Percentiles rank a stretch among this genome's conserved stretches.
phyloP scores from a whole-genome alignment of 2,113 vertebrate species.

The Hepsetus odoe region DNA sequence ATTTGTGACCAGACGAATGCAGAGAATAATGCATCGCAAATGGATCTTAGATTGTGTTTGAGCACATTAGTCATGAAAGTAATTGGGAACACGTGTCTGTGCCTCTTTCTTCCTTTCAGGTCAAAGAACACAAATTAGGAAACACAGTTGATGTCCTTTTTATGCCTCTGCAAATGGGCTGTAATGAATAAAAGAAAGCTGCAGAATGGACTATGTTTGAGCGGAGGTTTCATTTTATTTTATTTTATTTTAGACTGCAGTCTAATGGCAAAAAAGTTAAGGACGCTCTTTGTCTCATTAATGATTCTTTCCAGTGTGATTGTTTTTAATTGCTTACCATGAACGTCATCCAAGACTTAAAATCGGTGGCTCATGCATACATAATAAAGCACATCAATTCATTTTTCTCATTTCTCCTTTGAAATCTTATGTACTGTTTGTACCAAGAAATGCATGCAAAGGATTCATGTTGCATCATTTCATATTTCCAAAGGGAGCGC shows the following conservation, averaged over 20 bases:
- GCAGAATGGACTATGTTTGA: background rate
- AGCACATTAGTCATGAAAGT: conserved; percentile 41
- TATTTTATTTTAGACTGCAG: background rate
- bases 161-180: background rate
- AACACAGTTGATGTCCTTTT: conserved; percentile 21
- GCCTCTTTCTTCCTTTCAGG: conserved; percentile 27
- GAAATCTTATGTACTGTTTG: background rate
- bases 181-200: background rate
- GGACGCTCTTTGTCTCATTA: conserved; percentile 6
- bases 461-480: background rate
- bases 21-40: conserved; percentile 34
- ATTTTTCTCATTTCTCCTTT: background rate
- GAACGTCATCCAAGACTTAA: conserved; percentile 8
- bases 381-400: background rate
- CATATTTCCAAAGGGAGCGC: background rate
- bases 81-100: conserved; percentile 39
- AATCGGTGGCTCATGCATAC: background rate
- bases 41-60: conserved; percentile 38
- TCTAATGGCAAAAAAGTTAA: conserved; percentile 21
- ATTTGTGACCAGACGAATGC: conserved; percentile 38
- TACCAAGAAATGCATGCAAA: background rate
- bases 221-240: background rate
- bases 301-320: conserved; percentile 4
- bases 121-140: conserved; percentile 43
- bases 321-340: conserved; percentile 23